These are phyloP conservation scores for Meteorus sp. DNA, from an alignment of 1,140 invertebrate species.

Conservation along the genomic window DNA sequence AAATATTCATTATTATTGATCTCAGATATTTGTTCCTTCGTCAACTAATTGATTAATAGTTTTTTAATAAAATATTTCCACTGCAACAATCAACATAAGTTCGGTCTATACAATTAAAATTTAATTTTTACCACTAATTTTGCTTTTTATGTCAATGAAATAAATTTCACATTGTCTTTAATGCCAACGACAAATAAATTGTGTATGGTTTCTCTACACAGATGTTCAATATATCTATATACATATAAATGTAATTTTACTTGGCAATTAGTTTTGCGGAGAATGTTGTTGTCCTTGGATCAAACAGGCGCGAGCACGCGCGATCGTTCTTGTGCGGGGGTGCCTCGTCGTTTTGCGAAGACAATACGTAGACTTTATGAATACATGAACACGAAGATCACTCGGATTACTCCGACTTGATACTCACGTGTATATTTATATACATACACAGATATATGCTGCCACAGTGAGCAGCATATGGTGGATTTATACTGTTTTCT, in stretches of 20 bases:
- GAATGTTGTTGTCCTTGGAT: constrained; percentile 58
- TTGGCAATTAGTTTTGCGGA: constrained; percentile 56
- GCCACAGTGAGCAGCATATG: too few species aligned
- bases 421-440: too few species aligned
- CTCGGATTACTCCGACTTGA: too few species aligned
- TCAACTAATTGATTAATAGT: too few species aligned
- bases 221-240: constrained; percentile 18
- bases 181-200: constrained; percentile 9
- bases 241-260: constrained; percentile 45
- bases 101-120: too few species aligned
- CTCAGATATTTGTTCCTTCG: too few species aligned
- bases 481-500: background rate
- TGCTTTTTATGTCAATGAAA: too few species aligned
- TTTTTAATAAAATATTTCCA: too few species aligned
- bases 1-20: too few species aligned
- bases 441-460: too few species aligned
- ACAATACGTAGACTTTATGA: constrained; percentile 33
- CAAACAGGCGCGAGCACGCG: constrained; percentile 38
- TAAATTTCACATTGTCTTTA: constrained; percentile 35
- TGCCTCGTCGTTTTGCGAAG: constrained; percentile 33
- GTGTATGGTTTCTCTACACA: constrained; percentile 16
- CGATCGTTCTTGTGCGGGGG: constrained; percentile 35
- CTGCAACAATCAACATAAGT: too few species aligned
- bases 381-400: constrained; percentile 11
- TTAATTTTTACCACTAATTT: too few species aligned